phyloP scores from a whole-genome alignment of 2,797 vertebrate genomes.

The Somateria mollissima region DNA sequence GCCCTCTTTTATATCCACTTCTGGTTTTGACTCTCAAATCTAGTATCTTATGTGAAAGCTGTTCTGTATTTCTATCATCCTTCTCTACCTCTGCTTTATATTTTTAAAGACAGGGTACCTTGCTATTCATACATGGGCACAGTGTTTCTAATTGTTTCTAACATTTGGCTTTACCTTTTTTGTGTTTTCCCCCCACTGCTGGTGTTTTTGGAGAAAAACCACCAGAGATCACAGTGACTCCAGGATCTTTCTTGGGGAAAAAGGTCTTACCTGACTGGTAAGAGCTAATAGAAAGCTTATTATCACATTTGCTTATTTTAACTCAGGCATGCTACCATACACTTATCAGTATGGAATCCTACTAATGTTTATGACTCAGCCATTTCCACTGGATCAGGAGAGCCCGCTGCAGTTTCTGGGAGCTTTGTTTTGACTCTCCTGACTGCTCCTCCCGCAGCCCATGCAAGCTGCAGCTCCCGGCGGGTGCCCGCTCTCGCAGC shows the following conservation, averaged over 20 bases:
- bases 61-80: background rate
- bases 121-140: background rate
- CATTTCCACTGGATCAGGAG: background rate
- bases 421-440: background rate
- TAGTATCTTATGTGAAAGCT: background rate
- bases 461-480: background rate
- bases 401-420: background rate
- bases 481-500: rapidly evolving
- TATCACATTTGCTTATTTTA: background rate
- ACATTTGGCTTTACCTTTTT: background rate
- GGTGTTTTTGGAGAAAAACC: background rate
- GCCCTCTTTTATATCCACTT: background rate
- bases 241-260: background rate
- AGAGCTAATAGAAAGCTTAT: background rate
- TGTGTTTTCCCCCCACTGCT: background rate
- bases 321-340: background rate
- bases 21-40: background rate
- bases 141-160: background rate
- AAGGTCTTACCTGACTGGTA: no score
- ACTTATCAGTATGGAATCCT: background rate
- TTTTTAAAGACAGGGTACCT: background rate
- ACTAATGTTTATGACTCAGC: background rate
- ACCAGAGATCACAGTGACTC: background rate
- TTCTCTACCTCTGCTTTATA: background rate
- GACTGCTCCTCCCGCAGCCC: background rate